Evolutionary conservation across 1,140 invertebrate species (phyloP).

Genomic region (Drosophila ogumai): DNA sequence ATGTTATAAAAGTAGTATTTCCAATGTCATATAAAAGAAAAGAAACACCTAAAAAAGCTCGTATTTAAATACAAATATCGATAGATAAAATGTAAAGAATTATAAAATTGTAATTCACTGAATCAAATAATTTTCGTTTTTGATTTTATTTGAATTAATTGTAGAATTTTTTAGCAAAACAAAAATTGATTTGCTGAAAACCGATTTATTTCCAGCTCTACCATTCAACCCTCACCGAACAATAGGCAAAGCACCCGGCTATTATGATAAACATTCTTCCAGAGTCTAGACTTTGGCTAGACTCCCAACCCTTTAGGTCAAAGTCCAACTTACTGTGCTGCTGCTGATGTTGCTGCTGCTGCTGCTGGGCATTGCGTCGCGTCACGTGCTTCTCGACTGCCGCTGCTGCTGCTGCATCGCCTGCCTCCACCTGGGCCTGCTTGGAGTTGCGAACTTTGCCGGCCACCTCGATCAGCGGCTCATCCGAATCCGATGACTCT

Average conservation of each 20-base stretch:
- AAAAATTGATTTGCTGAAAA: too few relatives aligned
- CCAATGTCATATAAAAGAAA: too few relatives aligned
- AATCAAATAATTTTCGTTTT: too few relatives aligned
- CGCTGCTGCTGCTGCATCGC: constrained; percentile 23
- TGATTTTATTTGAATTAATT: too few relatives aligned
- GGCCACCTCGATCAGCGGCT: constrained; percentile 90
- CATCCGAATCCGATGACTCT: constrained; percentile 91
- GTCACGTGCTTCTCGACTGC: constrained; percentile 71
- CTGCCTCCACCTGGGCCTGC: constrained; percentile 58
- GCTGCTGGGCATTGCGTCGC: constrained; percentile 68
- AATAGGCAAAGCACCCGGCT: neutral
- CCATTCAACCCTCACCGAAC: neutral
- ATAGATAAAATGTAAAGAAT: too few relatives aligned
- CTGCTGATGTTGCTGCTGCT: constrained; percentile 61
- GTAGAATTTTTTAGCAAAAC: too few relatives aligned
- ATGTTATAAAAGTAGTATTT: too few relatives aligned
- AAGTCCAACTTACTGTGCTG: constrained; percentile 55
- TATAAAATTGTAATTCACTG: too few relatives aligned
- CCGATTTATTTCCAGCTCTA: too few relatives aligned
- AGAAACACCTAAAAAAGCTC: too few relatives aligned
- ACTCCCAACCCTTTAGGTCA: neutral
- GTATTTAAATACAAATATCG: too few relatives aligned
- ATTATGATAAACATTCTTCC: constrained; percentile 1
- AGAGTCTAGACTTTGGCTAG: constrained; percentile 3
- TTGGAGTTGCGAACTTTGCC: constrained; percentile 88